Evolutionary conservation across 2,797 vertebrate species (phyloP).

Genomic region (Falco peregrinus): DNA sequence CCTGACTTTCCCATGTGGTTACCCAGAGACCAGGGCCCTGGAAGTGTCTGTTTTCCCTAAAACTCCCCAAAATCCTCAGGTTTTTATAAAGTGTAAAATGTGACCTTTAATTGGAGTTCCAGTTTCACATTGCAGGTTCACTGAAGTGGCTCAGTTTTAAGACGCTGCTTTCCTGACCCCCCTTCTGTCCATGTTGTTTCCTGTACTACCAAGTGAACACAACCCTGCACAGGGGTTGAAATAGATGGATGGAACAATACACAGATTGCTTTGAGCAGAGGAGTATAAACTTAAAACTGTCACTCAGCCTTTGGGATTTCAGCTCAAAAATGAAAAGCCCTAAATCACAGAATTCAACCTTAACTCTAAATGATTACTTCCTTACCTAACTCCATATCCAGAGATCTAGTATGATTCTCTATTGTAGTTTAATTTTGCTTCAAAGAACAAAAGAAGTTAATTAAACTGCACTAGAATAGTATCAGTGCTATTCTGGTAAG

Average conservation of each 20-base stretch:
- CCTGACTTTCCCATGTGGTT: background rate
- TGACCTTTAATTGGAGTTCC: background rate
- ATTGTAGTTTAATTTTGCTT: background rate
- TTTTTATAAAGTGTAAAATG: background rate
- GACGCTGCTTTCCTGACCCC: background rate
- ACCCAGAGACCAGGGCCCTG: background rate
- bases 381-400: background rate
- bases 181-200: background rate
- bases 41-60: background rate
- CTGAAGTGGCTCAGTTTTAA: background rate
- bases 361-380: background rate
- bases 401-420: background rate
- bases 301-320: background rate
- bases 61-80: background rate
- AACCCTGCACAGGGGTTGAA: background rate
- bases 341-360: background rate
- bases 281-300: background rate
- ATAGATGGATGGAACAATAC: fast-evolving
- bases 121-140: background rate
- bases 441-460: background rate
- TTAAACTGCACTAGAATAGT: background rate
- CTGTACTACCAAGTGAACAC: background rate
- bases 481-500: background rate
- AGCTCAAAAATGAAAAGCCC: background rate
- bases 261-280: background rate